Conservation (phyloP, 2,113 vertebrate genomes). For the Pholis gunnellus region DNA sequence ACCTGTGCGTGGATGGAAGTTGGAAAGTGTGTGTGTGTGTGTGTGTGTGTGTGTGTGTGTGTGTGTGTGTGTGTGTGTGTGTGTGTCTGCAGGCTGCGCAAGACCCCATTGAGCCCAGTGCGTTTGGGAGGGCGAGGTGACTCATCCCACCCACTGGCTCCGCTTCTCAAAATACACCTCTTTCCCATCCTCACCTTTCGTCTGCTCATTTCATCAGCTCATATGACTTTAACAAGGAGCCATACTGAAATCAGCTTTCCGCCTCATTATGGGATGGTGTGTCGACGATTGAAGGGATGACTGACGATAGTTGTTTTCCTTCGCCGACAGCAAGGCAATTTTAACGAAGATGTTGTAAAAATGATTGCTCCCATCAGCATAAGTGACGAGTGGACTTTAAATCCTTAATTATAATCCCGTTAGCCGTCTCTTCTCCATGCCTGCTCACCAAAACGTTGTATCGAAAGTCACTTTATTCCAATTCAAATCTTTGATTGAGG, state of each 20-base stretch:
- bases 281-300: too few species aligned
- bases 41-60: slow-evolving; percentile 11
- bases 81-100: slow-evolving; percentile 15
- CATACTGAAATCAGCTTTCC: neutral
- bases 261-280: neutral
- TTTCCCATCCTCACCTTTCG: neutral
- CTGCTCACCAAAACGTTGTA: too few species aligned
- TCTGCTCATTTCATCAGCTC: slow-evolving; percentile 9
- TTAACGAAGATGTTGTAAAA: too few species aligned
- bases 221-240: neutral
- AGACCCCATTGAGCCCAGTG: slow-evolving; percentile 42
- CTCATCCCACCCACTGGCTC: slow-evolving; percentile 52
- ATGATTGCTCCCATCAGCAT: too few species aligned
- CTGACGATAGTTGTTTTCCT: too few species aligned
- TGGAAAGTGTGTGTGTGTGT: slow-evolving; percentile 12
- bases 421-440: too few species aligned
- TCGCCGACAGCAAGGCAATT: too few species aligned
- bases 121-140: slow-evolving; percentile 39
- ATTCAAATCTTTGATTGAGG: too few species aligned
- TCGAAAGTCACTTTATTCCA: too few species aligned
- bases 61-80: slow-evolving; percentile 13
- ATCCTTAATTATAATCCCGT: too few species aligned
- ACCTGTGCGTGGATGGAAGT: slow-evolving; percentile 20
- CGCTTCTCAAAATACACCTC: slow-evolving; percentile 55
- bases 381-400: too few species aligned